Base-by-base conservation (phyloP, 2,797 vertebrate genomes). In the Pseudochirops cupreus region DNA sequence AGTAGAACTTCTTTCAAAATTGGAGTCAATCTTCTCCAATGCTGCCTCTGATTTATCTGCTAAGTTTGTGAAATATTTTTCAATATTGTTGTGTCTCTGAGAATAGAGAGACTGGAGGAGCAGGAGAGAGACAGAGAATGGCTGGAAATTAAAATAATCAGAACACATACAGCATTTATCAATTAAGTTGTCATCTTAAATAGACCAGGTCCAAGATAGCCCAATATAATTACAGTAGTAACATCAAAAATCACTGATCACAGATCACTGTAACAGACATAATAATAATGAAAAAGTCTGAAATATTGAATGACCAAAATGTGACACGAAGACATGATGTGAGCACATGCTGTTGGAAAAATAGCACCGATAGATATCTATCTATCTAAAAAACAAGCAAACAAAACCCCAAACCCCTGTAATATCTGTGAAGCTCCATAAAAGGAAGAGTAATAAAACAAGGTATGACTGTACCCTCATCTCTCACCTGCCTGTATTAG, bases 151-250 rank as follows among this genome's bases (percentile, higher is more conserved):
- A 1, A 33, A 74, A 9, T 5, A 74, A 5, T 39, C 5, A 18
- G 16, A 67, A 74, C 29, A 59, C 29, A 31, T 31, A 31, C 58
- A 59, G 11, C 14, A 18, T 74, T 74, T 74, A 39, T 74, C 14
- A 7, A 74, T 74, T 74, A 74, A 74, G 21, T 74, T 39, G 16
- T 18, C 67, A 39, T 74, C 18, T 74, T 39, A 9, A 6, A 21
- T 24, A 39, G n/a, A 18, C 1, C 0, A 0, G n/a, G 62, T 39
- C 16, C 16, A 6, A 39, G 67, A 24, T 39, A n/a, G 2, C n/a
- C 67, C n/a, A 39, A 74, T 21, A 39, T 29, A 74, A 74, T 39
- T 74, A 74, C 18, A 74, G 18, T 39, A 16, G 67, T 74, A 39
- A 33, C 31, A 33, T 33, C 59, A 33, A 33, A 62, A 1, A 74